Base-by-base conservation (phyloP, 2,888 invertebrate species). In the Acrobasis consociella region DNA sequence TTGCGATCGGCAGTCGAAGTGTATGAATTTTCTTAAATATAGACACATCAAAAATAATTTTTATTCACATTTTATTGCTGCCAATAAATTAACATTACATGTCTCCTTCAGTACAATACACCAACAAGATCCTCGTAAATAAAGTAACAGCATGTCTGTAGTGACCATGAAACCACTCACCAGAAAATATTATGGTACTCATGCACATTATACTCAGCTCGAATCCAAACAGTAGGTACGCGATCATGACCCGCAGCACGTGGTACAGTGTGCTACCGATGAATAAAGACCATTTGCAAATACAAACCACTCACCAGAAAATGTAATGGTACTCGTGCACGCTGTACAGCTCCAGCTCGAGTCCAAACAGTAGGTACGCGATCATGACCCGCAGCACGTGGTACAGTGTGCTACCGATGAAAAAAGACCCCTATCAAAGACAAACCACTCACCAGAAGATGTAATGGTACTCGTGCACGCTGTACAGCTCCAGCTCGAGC, bases 151-250 rank as follows among this genome's bases (percentile, higher is more conserved):
- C n/a, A n/a, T n/a, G 22, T 22, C 22, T 22, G 22, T 22, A 22
- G 22, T 22, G 22, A 22, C 22, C 22, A 22, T 2, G 22, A 31
- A 31, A 8, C 31, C 5, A 91, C 90, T 72, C n/a, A 96, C 98
- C 98, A 98, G 87, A 96, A 99, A 72, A 99, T 97, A 82, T 98
- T 99, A 75, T 98, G 96, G 86, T 97, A 99, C 90, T 99, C 99
- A 83, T 99, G 99, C 31, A 97, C 96, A 64, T 98, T 97, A 88
- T 99, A 99, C 42, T 98, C 62, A 99, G 93, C 82, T 99, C 99
- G 75, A 99, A 97, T 0, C 99, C 99, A 22, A 98, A 96, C 72
- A 99, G 94, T 46, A 99, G 93, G 86, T 98, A 99, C 81, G 98
- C 96, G 75, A 98, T 96, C 98, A 99, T 99, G 42, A 98, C 95